These are phyloP conservation scores for Eupithecia pulchellata DNA, from an alignment of 2,888 invertebrate species.

Conservation along the genomic window DNA sequence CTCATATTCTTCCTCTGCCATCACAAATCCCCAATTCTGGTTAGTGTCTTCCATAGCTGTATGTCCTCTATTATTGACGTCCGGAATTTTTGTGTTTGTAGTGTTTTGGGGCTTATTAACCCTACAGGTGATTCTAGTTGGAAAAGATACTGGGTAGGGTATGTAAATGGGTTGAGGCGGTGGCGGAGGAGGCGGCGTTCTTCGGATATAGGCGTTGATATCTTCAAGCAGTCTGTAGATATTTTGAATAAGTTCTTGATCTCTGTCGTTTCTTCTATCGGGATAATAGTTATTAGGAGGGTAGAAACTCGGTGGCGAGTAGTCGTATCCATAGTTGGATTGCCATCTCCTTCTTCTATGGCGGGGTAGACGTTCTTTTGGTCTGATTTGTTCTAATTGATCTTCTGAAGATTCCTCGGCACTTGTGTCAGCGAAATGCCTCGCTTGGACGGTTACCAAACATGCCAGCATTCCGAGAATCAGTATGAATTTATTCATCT, in stretches of 20 bases:
- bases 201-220: conserved; percentile 58
- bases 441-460: conserved; percentile 55
- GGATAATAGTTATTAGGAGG: conserved; percentile 50
- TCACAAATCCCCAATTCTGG: conserved; percentile 66
- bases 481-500: conserved; percentile 66
- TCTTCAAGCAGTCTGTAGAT: conserved; percentile 69
- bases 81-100: not conserved
- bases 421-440: conserved; percentile 55
- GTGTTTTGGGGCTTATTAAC: conserved; percentile 34
- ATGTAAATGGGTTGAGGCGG: conserved; percentile 70
- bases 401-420: conserved; percentile 50
- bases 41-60: conserved; percentile 64
- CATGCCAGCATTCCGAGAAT: conserved; percentile 57
- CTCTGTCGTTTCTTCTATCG: conserved; percentile 61
- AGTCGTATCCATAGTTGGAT: conserved; percentile 63
- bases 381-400: conserved; percentile 40
- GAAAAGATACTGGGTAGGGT: conserved; percentile 66
- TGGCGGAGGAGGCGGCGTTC: conserved; percentile 57
- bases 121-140: conserved; percentile 54
- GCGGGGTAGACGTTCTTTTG: conserved; percentile 53
- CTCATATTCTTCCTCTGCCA: conserved; percentile 46
- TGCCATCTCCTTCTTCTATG: conserved; percentile 67
- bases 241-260: conserved; percentile 60
- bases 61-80: conserved; percentile 43
- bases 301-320: conserved; percentile 50